phyloP scores from a whole-genome alignment of 2,113 vertebrate genomes.

The Microtus oregoni region DNA sequence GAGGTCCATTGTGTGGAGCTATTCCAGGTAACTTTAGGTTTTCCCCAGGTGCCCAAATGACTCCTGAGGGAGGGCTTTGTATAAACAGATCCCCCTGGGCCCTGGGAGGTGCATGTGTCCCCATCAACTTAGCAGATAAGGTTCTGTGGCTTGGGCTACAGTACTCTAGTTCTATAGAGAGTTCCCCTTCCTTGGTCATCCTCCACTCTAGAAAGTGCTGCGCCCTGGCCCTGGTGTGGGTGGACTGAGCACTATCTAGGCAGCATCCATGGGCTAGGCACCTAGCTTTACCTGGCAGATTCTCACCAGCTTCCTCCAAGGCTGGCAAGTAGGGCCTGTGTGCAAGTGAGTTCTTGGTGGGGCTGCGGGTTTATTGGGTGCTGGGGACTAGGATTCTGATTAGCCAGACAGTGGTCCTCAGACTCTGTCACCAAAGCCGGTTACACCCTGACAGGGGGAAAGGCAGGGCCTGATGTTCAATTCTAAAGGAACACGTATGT shows the following conservation, averaged over 20 bases:
- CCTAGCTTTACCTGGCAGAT: not conserved
- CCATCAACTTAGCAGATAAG: not conserved
- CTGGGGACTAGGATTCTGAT: not conserved
- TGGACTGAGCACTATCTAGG: not conserved
- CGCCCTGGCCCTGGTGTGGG: fast-evolving
- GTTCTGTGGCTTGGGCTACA: not conserved
- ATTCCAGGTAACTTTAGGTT: not conserved
- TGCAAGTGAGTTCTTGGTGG: not conserved
- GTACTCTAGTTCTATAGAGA: not conserved
- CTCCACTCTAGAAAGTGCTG: not conserved
- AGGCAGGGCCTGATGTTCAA: not conserved
- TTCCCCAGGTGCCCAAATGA: not conserved
- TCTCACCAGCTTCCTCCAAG: not conserved
- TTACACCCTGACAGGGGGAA: not conserved
- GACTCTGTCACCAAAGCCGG: not conserved
- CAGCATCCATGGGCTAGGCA: not conserved
- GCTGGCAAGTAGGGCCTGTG: fast-evolving
- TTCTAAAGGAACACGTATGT: not conserved
- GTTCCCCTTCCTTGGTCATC: not conserved
- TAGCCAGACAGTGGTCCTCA: no score
- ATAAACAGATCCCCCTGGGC: no score
- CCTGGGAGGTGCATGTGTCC: no score
- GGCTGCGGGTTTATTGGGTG: not conserved
- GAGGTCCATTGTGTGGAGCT: not conserved
- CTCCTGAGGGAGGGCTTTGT: not conserved